Conservation (phyloP, 2,888 invertebrate genomes). For the Philaethria dido region DNA sequence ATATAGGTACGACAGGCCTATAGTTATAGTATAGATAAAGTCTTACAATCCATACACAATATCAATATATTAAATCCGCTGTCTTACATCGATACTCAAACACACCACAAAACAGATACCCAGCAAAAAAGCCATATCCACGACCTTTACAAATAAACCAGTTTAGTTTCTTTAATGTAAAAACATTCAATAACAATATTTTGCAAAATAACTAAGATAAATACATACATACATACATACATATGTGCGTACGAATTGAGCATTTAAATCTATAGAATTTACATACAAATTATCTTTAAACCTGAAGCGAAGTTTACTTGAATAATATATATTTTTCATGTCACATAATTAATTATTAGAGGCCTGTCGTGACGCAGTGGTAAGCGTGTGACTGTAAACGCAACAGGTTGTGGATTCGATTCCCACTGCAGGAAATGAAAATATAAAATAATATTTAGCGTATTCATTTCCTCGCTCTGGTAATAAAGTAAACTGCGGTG, state of each 20-base stretch:
- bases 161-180: neutral
- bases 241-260: neutral
- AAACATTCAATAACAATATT: constrained; percentile 2
- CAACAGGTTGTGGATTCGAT: no score
- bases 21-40: no score
- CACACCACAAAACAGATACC: neutral
- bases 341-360: no score
- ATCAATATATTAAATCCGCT: no score
- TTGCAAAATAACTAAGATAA: neutral
- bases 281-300: constrained; percentile 5
- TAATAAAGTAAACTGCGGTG: no score
- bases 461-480: no score
- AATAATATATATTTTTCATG: neutral
- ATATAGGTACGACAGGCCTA: no score
- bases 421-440: no score
- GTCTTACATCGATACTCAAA: neutral
- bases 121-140: neutral
- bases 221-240: neutral
- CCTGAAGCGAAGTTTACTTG: neutral
- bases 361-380: no score
- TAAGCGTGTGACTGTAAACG: no score
- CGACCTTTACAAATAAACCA: constrained; percentile 1
- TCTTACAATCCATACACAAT: no score
- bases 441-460: no score
- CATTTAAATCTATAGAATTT: neutral